Evolutionary conservation across 2,113 vertebrate genomes (phyloP).

Genomic region (Pristiophorus japonicus): DNA sequence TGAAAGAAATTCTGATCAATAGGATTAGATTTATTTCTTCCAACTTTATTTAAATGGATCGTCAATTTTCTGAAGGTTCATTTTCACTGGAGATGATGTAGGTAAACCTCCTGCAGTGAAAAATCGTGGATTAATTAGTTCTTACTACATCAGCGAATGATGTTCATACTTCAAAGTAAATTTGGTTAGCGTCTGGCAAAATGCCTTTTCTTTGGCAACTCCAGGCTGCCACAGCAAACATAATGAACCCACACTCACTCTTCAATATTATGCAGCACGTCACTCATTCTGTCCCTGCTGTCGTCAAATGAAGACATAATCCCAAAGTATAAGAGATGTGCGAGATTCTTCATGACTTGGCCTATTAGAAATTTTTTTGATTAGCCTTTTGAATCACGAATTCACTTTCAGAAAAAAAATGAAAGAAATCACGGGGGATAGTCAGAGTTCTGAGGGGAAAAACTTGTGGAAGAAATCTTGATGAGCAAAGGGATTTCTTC

Average conservation of each 20-base stretch:
- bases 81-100: not conserved
- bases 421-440: slow-evolving; percentile 26
- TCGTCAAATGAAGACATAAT: not conserved
- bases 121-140: not conserved
- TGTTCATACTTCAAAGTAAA: not conserved
- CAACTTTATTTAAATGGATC: not conserved
- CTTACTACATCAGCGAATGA: not conserved
- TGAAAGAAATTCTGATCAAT: not conserved
- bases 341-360: not conserved
- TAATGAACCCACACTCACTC: not conserved
- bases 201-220: not conserved
- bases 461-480: slow-evolving; percentile 37
- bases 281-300: not conserved
- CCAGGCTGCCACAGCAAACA: not conserved
- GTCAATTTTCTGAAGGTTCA: not conserved
- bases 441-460: slow-evolving; percentile 26
- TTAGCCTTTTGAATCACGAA: slow-evolving; percentile 28
- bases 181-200: not conserved
- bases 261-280: not conserved
- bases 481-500: slow-evolving; percentile 38
- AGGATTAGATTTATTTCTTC: not conserved
- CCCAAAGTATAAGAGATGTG: not conserved
- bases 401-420: slow-evolving; percentile 34
- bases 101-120: not conserved
- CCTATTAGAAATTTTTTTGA: slow-evolving; percentile 29